phyloP scores from a whole-genome alignment of 2,113 vertebrate species.

The Verasper variegatus region DNA sequence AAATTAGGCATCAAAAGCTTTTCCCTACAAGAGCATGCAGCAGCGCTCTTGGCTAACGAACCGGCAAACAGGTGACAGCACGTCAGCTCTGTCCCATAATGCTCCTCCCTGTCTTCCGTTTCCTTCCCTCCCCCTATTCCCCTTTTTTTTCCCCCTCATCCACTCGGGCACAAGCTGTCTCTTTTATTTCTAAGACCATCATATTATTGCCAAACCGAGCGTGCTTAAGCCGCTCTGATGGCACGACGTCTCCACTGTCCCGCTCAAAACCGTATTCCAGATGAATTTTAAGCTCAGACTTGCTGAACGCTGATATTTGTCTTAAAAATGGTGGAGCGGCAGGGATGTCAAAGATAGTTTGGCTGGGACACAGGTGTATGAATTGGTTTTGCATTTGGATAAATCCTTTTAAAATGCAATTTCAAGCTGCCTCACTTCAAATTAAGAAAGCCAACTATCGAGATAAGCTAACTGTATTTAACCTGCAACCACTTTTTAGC shows the following conservation, averaged over 20 bases:
- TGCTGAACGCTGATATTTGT: neutral
- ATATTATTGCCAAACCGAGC: slow-evolving; percentile 64
- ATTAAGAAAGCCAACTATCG: too few species aligned
- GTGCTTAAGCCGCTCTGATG: slow-evolving; percentile 59
- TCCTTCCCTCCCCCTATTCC: neutral
- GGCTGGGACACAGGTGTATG: neutral
- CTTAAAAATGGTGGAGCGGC: neutral
- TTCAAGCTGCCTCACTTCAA: too few species aligned
- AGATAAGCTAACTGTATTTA: neutral
- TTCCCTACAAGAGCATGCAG: slow-evolving; percentile 60
- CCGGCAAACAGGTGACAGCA: slow-evolving; percentile 77
- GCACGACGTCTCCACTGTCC: slow-evolving; percentile 22
- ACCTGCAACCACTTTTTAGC: neutral
- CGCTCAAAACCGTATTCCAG: slow-evolving; percentile 11
- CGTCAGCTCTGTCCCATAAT: slow-evolving; percentile 48
- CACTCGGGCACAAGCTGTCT: slow-evolving; percentile 48
- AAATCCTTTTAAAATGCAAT: neutral
- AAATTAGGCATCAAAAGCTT: slow-evolving; percentile 81
- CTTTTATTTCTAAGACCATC: slow-evolving; percentile 47
- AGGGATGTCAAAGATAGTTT: neutral
- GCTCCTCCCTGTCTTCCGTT: slow-evolving; percentile 42
- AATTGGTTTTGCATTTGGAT: neutral
- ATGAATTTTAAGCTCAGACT: slow-evolving; percentile 4
- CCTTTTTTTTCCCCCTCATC: slow-evolving; percentile 5
- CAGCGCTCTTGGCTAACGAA: slow-evolving; percentile 66